Percentiles rank a stretch among this genome's conserved stretches.
Conservation (phyloP, 2,113 vertebrate species). For the Ranitomeya variabilis region DNA sequence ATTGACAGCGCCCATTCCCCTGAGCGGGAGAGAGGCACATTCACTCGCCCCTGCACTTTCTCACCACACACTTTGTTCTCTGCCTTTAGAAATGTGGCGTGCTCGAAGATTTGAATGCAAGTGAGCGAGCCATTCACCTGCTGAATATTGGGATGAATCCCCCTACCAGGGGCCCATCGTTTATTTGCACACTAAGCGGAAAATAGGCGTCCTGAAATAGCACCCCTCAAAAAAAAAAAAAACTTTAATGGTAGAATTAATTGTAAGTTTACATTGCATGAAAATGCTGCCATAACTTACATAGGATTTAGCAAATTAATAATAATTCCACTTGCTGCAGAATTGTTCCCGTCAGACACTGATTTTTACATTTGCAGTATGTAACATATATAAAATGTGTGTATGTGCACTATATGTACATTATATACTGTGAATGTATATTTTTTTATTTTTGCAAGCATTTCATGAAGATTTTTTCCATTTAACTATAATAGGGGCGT, state of each 20-base stretch:
- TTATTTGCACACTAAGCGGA: conserved; percentile 14
- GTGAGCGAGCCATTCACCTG: conserved; percentile 33
- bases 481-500: no score
- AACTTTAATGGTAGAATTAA: not conserved
- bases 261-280: no score
- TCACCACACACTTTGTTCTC: conserved; percentile 41
- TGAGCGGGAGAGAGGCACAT: conserved; percentile 2
- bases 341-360: no score
- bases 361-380: no score
- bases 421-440: no score
- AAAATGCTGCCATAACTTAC: no score
- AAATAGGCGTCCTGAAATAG: not conserved
- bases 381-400: no score
- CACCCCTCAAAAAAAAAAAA: not conserved
- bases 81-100: conserved; percentile 33
- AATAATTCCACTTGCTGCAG: no score
- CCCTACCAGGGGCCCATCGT: not conserved
- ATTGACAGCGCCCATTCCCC: conserved; percentile 41
- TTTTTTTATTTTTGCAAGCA: no score
- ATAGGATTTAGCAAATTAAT: no score
- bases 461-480: no score
- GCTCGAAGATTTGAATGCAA: conserved; percentile 45
- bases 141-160: conserved; percentile 20
- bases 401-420: no score
- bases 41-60: conserved; percentile 42